These are phyloP conservation scores for Imbricaverruca yamaguchii DNA, from an alignment of 2,888 invertebrate species.

Conservation along the genomic window DNA sequence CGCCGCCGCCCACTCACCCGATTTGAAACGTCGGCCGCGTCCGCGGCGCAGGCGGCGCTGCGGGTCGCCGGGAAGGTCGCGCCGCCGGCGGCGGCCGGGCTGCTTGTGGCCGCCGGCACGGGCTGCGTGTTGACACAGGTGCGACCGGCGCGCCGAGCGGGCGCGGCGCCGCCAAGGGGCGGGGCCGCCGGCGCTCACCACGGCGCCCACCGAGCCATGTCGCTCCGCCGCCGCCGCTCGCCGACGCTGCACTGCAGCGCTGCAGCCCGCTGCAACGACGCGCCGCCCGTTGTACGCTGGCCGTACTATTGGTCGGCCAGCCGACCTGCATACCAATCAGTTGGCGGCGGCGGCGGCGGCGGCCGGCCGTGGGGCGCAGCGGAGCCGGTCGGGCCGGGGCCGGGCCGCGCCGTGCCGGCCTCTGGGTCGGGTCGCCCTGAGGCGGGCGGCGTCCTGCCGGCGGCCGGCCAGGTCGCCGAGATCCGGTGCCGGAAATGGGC, in stretches of 20 bases:
- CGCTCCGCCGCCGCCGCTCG: not conserved
- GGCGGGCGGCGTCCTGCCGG: not conserved
- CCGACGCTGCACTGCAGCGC: not conserved
- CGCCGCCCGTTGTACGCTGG: not conserved
- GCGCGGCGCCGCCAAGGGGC: too few relatives aligned
- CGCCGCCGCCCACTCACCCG: too few relatives aligned
- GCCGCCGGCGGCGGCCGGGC: too few relatives aligned
- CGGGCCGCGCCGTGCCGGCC: too few relatives aligned
- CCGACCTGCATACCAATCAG: conserved; percentile 3
- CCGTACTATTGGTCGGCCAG: not conserved
- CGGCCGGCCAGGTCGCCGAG: not conserved
- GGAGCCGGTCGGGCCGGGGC: too few relatives aligned
- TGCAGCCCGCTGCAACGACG: not conserved
- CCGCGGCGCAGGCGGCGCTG: too few relatives aligned
- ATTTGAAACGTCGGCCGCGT: too few relatives aligned
- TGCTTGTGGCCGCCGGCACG: too few relatives aligned
- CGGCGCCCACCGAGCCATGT: not conserved
- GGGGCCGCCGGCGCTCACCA: not conserved
- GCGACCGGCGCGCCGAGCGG: not conserved
- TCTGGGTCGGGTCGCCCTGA: too few relatives aligned
- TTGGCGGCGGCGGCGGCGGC: not conserved
- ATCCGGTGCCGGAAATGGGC: too few relatives aligned
- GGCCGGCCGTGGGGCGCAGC: not conserved
- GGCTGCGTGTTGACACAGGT: not conserved
- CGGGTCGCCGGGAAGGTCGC: too few relatives aligned